These are phyloP conservation scores for Melieria omissa DNA, from an alignment of 2,888 invertebrate genomes.

Conservation along the genomic window DNA sequence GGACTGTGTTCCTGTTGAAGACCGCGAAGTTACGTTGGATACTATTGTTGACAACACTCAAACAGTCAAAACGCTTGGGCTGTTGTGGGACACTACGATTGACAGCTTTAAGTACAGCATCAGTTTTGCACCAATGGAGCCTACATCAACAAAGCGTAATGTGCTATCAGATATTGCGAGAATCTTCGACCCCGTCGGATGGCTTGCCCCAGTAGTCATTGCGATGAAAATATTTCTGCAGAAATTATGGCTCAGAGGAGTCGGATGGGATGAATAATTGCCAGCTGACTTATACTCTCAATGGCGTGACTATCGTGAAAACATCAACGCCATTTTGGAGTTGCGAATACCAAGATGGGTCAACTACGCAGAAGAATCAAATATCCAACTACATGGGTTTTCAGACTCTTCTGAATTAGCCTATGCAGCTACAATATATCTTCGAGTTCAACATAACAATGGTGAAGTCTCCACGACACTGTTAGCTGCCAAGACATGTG, in stretches of 20 bases:
- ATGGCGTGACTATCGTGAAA: neutral
- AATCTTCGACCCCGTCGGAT: slow-evolving; percentile 16
- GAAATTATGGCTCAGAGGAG: neutral
- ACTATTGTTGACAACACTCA: slow-evolving; percentile 22
- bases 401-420: neutral
- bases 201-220: neutral
- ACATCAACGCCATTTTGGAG: neutral
- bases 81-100: slow-evolving; percentile 22
- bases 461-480: neutral
- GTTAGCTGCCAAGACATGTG: neutral
- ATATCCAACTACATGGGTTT: neutral
- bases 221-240: neutral
- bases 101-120: slow-evolving; percentile 31
- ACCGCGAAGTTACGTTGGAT: neutral
- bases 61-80: slow-evolving; percentile 31
- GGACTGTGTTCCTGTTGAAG: neutral
- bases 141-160: neutral
- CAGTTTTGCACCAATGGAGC: neutral
- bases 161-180: slow-evolving; percentile 27
- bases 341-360: neutral
- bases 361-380: neutral
- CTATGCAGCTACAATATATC: neutral
- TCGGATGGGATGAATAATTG: neutral
- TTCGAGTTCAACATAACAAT: neutral
- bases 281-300: neutral